Base-by-base conservation (phyloP, 2,113 vertebrate species). In the Numenius arquata region DNA sequence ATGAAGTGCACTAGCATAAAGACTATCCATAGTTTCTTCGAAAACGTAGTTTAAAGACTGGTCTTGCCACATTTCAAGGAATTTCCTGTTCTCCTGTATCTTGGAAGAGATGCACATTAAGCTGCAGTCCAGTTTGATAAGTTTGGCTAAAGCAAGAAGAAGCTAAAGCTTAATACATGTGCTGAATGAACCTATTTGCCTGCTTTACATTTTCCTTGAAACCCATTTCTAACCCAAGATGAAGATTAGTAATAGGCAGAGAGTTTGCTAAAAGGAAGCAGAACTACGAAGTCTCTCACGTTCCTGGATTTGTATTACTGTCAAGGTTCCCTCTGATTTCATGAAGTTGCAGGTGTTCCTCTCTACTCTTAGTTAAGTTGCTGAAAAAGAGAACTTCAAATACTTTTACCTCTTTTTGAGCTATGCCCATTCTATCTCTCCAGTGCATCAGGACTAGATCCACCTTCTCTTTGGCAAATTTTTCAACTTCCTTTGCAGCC, bases 381-480 rank as follows among this genome's bases (percentile, higher is more conserved):
- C 43, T 59, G 26, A 41, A 87, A 53, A 3, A 21, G 68, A 74
- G 34, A 58, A 29, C 16, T 84, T 55, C 15, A 67, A 92, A 67
- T 15, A 47, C 41, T 90, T 97, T 98, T 98, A 99, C 99, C 99
- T 99, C 99, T 97, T 99, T 99, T 88, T 99, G 99, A 81, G 99
- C 98, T 88, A 99, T 99, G 92, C 99, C 99, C 99, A 99, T 99
- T 95, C 99, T 99, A 83, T 99, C 99, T 85, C 99, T 99, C 99
- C 99, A 99, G 97, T 99, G 99, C 99, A 99, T 99, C 94, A 99
- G 98, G 80, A 99, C 98, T 3, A 99, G 38, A 96, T 99, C 99
- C 12, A 99, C 98, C 96, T 99, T 99, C 93, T 99, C 99, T 98
- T 99, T 99, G 97, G 99, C 99, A 97, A 99, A 99, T 98, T 99